These are phyloP conservation scores for Ardeotis arabs DNA, from an alignment of 2,113 vertebrate species.

Conservation along the genomic window DNA sequence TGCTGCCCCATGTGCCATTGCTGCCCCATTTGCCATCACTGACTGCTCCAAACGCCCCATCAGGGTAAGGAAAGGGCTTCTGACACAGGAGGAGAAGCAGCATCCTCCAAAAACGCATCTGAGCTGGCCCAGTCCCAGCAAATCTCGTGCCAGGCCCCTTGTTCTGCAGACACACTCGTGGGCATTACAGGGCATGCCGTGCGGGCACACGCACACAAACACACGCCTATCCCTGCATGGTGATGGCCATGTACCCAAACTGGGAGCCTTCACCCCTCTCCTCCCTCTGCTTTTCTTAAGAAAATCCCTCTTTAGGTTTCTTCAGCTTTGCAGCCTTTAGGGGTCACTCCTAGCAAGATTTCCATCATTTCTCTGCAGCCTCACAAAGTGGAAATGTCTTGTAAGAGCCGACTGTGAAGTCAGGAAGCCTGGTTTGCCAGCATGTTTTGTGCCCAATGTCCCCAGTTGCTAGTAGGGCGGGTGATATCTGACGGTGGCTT, in stretches of 20 bases:
- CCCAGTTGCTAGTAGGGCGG: not conserved
- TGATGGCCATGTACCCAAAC: fast-evolving
- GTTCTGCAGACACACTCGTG: not conserved
- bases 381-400: not conserved
- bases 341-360: slow-evolving; percentile 64
- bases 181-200: not conserved
- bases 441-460: fast-evolving
- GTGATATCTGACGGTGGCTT: not conserved
- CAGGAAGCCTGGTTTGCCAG: not conserved
- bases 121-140: not conserved
- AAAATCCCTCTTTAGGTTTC: slow-evolving; percentile 20
- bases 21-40: fast-evolving
- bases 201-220: too few relatives aligned
- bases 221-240: too few relatives aligned
- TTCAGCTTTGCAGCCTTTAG: slow-evolving; percentile 49
- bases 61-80: not conserved
- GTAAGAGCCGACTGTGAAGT: not conserved
- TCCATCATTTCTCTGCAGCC: not conserved
- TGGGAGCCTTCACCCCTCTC: fast-evolving
- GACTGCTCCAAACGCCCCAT: fast-evolving
- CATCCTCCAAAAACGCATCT: not conserved
- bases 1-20: not conserved
- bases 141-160: not conserved
- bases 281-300: not conserved
- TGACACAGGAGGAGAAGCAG: not conserved